Conservation (phyloP, 2,797 vertebrate species). For the Helarctos malayanus region DNA sequence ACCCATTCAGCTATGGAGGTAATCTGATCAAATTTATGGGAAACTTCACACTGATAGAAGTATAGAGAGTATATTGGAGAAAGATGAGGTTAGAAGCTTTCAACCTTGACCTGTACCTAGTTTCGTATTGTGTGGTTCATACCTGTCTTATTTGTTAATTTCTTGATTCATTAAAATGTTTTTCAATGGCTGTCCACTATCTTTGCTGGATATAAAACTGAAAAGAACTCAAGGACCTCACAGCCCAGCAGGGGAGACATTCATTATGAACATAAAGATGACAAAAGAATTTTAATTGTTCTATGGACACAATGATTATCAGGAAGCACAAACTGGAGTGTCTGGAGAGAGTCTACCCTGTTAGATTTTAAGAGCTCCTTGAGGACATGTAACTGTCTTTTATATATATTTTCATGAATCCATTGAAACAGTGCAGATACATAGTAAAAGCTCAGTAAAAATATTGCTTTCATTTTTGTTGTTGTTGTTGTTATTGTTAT, state of each 20-base stretch:
- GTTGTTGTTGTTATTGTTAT: background rate
- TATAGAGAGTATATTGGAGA: background rate
- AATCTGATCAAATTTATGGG: conserved; percentile 40
- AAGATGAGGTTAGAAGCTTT: conserved; percentile 40
- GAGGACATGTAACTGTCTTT: background rate
- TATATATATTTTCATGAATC: background rate
- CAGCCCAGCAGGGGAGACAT: background rate
- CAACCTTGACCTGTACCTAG: background rate
- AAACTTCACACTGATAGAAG: conserved; percentile 26
- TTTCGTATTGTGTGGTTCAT: conserved; percentile 34
- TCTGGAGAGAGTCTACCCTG: background rate
- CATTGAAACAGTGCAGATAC: conserved; percentile 24
- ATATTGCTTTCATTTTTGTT: background rate
- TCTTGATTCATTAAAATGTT: conserved; percentile 12
- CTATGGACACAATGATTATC: background rate
- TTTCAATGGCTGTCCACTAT: background rate
- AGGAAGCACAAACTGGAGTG: background rate
- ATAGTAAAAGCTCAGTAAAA: conserved; percentile 38
- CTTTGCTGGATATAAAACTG: conserved; percentile 40
- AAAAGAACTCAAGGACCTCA: conserved; percentile 33
- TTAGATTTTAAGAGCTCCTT: background rate
- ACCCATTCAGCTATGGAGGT: background rate
- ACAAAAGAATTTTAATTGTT: conserved; percentile 54
- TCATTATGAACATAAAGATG: conserved; percentile 21
- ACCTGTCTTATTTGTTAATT: background rate